Evolutionary conservation across 2,888 invertebrate genomes (phyloP).

Genomic region (Cantharis flavilabris): DNA sequence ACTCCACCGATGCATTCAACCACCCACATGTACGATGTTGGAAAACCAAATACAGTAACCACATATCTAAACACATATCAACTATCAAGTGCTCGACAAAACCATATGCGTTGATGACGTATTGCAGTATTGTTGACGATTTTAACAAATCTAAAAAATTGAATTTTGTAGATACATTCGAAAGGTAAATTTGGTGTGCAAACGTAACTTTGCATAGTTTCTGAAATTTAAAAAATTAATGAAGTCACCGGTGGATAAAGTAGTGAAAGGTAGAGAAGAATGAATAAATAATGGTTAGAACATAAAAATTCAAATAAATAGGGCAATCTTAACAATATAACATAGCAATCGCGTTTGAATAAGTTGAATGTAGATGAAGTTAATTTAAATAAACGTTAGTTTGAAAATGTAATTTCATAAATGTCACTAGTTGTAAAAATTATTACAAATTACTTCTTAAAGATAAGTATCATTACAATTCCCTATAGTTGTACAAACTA

Average conservation of each 20-base stretch:
- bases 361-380: neutral
- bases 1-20: too few relatives aligned
- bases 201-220: too few relatives aligned
- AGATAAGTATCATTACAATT: neutral
- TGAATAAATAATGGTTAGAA: neutral
- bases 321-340: neutral
- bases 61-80: too few relatives aligned
- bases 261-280: neutral
- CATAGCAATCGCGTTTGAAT: neutral
- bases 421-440: neutral
- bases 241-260: neutral
- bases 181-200: too few relatives aligned
- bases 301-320: neutral
- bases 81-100: too few relatives aligned
- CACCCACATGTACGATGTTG: too few relatives aligned
- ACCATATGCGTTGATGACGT: too few relatives aligned
- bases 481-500: neutral
- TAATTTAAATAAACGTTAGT: neutral
- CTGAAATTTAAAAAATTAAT: too few relatives aligned
- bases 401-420: neutral
- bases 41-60: too few relatives aligned
- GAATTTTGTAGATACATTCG: too few relatives aligned
- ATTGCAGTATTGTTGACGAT: too few relatives aligned
- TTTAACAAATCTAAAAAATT: too few relatives aligned
- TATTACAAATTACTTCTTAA: neutral